Evolutionary conservation across 2,888 invertebrate species (phyloP).

Genomic region (Eumerus sabulonum): DNA sequence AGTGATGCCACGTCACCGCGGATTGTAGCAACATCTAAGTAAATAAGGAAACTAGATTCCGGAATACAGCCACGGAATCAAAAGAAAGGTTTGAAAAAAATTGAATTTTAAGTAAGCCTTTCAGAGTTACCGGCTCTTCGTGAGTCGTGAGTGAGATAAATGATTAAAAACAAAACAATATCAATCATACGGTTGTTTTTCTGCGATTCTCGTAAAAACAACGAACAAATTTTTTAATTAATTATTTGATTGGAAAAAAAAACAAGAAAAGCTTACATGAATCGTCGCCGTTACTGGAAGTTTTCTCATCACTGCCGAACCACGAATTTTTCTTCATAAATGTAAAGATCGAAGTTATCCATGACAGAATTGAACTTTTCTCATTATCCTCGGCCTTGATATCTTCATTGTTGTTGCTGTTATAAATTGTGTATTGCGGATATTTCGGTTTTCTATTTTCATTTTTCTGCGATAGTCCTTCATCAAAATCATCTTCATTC

Average conservation of each 20-base stretch:
- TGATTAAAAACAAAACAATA: too few relatives aligned
- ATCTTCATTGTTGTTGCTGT: slow-evolving; percentile 72
- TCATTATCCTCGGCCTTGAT: slow-evolving; percentile 61
- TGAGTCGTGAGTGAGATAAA: too few relatives aligned
- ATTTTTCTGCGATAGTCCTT: slow-evolving; percentile 58
- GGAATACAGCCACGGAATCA: too few relatives aligned
- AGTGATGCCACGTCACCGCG: too few relatives aligned
- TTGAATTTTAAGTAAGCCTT: too few relatives aligned
- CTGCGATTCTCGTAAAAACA: too few relatives aligned
- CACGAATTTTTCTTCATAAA: slow-evolving; percentile 73
- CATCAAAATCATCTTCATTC: slow-evolving; percentile 42
- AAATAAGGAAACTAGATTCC: too few relatives aligned
- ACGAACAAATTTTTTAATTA: background rate
- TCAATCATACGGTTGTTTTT: too few relatives aligned
- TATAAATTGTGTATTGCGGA: slow-evolving; percentile 75
- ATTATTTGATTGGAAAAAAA: too few relatives aligned
- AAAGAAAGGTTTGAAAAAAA: too few relatives aligned
- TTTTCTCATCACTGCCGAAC: slow-evolving; percentile 73
- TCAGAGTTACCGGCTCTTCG: too few relatives aligned
- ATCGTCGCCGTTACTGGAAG: slow-evolving; percentile 70
- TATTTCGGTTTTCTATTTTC: slow-evolving; percentile 70
- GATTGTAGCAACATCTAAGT: too few relatives aligned
- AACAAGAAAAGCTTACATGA: slow-evolving; percentile 74
- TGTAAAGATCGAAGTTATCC: slow-evolving; percentile 76
- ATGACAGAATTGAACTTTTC: slow-evolving; percentile 71